phyloP scores from a whole-genome alignment of 2,888 invertebrate genomes.

The Kuschelorhynchus macadamiae region DNA sequence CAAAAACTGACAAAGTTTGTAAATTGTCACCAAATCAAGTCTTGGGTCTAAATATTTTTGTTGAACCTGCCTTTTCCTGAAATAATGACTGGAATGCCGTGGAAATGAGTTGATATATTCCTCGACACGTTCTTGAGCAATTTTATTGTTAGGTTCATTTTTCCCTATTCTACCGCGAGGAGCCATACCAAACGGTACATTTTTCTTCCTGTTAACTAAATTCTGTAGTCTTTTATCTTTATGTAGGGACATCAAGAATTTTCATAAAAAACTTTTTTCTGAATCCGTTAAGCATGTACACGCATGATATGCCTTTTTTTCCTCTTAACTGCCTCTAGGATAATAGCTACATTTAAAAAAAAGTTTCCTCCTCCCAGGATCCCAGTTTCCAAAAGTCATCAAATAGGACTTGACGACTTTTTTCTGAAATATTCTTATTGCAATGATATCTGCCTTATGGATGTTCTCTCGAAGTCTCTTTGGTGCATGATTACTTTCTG shows the following conservation, averaged over 20 bases:
- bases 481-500: constrained; percentile 20
- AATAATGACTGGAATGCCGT: constrained; percentile 26
- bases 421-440: constrained; percentile 13
- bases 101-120: constrained; percentile 15
- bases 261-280: no score
- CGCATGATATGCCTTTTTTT: background rate
- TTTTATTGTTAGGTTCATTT: constrained; percentile 13
- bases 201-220: background rate
- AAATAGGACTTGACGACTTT: constrained; percentile 11
- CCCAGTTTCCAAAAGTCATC: constrained; percentile 11
- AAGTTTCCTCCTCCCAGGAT: constrained; percentile 3
- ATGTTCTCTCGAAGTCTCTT: constrained; percentile 12
- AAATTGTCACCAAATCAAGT: constrained; percentile 8
- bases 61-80: background rate
- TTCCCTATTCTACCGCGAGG: constrained; percentile 13
- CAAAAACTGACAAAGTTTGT: constrained; percentile 9
- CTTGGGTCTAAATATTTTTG: constrained; percentile 1
- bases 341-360: constrained; percentile 7
- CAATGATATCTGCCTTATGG: constrained; percentile 4
- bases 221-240: constrained; percentile 19
- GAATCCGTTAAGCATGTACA: constrained; percentile 6
- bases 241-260: background rate
- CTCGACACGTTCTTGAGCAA: constrained; percentile 24
- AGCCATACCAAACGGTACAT: background rate
- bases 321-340: background rate